Evolutionary conservation across 2,797 vertebrate genomes (phyloP).

Genomic region (Acipenser ruthenus): DNA sequence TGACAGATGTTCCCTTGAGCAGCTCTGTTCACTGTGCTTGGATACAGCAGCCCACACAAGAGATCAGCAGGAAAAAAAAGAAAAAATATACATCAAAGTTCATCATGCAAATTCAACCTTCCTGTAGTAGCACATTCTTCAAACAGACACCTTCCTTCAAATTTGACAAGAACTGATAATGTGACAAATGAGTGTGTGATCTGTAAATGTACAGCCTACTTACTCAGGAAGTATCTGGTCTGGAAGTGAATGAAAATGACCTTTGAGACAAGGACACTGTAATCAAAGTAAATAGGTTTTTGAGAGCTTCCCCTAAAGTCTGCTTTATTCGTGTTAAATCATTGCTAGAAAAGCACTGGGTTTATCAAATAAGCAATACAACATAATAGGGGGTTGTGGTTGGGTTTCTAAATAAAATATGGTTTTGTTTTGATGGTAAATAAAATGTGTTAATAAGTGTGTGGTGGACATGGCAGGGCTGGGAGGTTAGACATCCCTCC

Average conservation of each 20-base stretch:
- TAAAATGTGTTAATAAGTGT: no score
- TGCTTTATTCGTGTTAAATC: no score
- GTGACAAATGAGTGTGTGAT: constrained; percentile 84
- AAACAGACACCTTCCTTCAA: constrained; percentile 87
- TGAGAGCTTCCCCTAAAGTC: no score
- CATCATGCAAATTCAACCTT: constrained; percentile 92
- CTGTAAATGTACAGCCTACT: constrained; percentile 65
- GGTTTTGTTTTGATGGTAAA: no score
- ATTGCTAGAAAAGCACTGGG: no score
- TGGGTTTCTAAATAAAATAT: no score
- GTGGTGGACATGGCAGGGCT: no score
- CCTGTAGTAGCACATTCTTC: constrained; percentile 84
- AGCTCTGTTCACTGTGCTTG: constrained; percentile 33
- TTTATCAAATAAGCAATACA: no score
- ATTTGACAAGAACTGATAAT: constrained; percentile 73
- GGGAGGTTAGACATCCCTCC: no score
- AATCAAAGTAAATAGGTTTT: constrained; percentile 41
- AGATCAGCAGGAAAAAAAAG: constrained; percentile 24
- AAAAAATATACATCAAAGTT: constrained; percentile 58
- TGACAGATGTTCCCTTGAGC: constrained; percentile 25
- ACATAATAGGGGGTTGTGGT: no score
- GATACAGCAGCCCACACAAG: constrained; percentile 23
- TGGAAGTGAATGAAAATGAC: constrained; percentile 67
- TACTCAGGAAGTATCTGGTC: constrained; percentile 49
- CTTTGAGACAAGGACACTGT: constrained; percentile 74